Evolutionary conservation across 2,797 vertebrate genomes (phyloP).

Genomic region (Falco biarmicus): DNA sequence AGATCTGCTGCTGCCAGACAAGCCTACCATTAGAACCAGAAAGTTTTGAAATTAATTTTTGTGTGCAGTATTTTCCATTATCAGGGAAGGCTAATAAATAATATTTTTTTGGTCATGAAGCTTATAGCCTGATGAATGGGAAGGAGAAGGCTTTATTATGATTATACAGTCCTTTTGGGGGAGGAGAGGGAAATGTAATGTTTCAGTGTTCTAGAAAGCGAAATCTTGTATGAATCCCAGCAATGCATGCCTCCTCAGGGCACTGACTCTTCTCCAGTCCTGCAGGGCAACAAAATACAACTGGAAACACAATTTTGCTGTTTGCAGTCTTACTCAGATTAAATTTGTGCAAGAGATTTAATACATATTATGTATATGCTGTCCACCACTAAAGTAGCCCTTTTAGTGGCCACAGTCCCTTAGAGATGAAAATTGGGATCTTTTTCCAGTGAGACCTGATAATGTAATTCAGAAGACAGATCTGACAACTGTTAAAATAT

Average conservation of each 20-base stretch:
- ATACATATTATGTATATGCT: neutral
- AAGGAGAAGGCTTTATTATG: neutral
- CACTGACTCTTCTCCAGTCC: neutral
- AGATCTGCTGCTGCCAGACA: neutral
- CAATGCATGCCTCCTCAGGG: neutral
- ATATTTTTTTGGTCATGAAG: neutral
- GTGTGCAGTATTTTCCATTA: neutral
- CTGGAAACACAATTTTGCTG: neutral
- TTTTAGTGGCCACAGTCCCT: neutral
- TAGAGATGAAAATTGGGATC: neutral
- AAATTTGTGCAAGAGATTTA: neutral
- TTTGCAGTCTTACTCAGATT: neutral
- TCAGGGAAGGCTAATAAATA: neutral
- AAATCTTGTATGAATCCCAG: neutral
- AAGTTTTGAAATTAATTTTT: neutral
- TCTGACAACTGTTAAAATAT: neutral
- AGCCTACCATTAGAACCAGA: neutral
- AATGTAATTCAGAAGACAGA: neutral
- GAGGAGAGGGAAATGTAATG: neutral
- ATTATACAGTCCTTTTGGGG: neutral
- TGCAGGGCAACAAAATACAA: neutral
- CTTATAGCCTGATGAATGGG: neutral
- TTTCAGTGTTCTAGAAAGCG: neutral
- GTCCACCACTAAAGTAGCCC: neutral
- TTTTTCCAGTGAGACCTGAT: neutral